Evolutionary conservation across 2,113 vertebrate species (phyloP), one percentile per base, ranked within the genome.

Genomic region (Ctenodactylus gundi): DNA sequence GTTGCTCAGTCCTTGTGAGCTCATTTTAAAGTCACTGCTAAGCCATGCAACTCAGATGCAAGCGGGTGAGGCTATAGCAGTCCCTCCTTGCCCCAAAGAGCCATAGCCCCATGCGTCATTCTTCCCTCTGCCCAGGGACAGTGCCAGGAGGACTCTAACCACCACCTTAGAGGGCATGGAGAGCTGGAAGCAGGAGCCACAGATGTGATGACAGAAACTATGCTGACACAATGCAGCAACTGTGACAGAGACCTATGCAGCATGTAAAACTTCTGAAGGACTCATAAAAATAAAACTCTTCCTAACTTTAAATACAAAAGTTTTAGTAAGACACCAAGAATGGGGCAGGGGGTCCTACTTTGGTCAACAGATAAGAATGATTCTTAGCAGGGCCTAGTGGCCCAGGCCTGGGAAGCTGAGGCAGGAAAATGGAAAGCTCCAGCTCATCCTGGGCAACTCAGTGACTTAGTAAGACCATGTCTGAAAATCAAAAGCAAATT

Each of bases 151-250:
- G 2, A 6, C 7, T 8, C 39, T 5, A 51, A 9, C 25, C 8
- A 7, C 0, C 31, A 58, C n/a, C 14, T 4, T 8, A 21, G 12
- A 13, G 2, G 31, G 1, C 17, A 51, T 8, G 34, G n/a, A 6
- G 10, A 73, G n/a, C 17, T 1, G 31, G 49, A 60, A 51, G 80
- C 13, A 36, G 55, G 34, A 76, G 46, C 21, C 44, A 51, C 14
- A 13, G 29, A 13, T 2, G 7, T 3, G 9, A 53, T 6, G 15
- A 11, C 39, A 31, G 9, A 57, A 87, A 39, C 39, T 39, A 18
- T 0, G 1, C 25, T n/a, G n/a, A n/a, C n/a, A n/a, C 7, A 15
- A 41, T 6, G 9, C 36, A 51, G 17, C 36, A n/a, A n/a, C n/a
- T n/a, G n/a, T n/a, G n/a, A n/a, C n/a, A n/a, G n/a, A n/a, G n/a